These are phyloP conservation scores for Perognathus longimembris DNA, from an alignment of 2,113 vertebrate genomes.

Conservation along the genomic window DNA sequence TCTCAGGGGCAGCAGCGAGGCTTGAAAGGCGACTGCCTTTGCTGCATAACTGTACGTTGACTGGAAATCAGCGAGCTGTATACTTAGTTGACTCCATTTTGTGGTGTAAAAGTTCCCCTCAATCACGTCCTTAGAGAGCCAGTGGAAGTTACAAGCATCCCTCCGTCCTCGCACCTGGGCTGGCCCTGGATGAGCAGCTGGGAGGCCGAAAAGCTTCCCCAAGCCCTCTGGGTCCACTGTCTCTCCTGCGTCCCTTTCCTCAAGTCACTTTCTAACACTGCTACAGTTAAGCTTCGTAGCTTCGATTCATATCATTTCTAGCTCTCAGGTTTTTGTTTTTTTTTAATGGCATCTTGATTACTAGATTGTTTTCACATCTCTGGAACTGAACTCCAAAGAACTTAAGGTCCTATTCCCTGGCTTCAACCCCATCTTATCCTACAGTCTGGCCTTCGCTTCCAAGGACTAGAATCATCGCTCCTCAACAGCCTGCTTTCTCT, in stretches of 20 bases:
- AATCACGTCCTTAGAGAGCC: background rate
- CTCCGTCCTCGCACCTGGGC: too few species aligned
- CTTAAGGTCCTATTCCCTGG: rapidly evolving
- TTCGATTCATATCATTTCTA: background rate
- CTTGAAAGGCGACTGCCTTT: background rate
- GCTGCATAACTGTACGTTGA: background rate
- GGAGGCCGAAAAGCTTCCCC: too few species aligned
- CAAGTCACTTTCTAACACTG: background rate
- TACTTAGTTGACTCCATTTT: background rate
- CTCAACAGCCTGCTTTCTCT: rapidly evolving
- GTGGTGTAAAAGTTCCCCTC: background rate
- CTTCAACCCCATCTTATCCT: background rate
- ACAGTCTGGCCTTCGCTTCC: too few species aligned
- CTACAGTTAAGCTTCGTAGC: background rate
- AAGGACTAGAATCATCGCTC: background rate
- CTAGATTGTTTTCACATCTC: background rate
- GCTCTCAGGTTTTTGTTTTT: background rate
- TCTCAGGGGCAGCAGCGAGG: background rate
- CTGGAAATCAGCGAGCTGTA: background rate
- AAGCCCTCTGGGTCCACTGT: rapidly evolving
- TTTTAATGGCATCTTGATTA: background rate
- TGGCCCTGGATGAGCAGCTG: rapidly evolving
- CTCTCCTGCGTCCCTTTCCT: background rate
- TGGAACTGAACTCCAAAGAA: background rate
- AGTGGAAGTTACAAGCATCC: background rate